A percentile compares a stretch with the other conserved stretches of the same genome.
These are phyloP conservation scores for Ianthella basta DNA, from an alignment of 37 sponge, comb jelly and placozoan species.

Conservation along the genomic window DNA sequence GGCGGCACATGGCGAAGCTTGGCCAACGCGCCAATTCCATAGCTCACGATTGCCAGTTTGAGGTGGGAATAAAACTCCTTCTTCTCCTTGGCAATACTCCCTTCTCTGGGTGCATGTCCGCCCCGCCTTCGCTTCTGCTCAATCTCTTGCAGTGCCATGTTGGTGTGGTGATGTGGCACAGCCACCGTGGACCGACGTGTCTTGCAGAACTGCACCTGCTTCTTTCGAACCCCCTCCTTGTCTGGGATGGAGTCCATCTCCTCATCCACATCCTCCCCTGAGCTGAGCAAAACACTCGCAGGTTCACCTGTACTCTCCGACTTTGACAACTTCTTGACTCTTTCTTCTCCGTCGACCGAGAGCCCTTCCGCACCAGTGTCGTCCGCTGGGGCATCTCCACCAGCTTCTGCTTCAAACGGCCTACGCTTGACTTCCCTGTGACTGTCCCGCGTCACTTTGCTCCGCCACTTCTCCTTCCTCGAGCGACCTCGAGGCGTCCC, in stretches of 20 bases:
- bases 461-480: not conserved
- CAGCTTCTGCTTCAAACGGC: not conserved
- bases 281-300: not conserved
- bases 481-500: not conserved
- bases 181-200: not conserved
- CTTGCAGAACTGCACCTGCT: not conserved
- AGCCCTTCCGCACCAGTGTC: not conserved
- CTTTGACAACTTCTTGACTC: not conserved
- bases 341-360: not conserved
- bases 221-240: not conserved
- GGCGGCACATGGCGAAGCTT: not conserved
- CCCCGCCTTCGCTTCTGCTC: not conserved
- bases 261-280: not conserved
- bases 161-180: not conserved
- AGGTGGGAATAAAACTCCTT: not conserved
- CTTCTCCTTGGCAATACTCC: not conserved
- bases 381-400: not conserved
- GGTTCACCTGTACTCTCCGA: slow-evolving; percentile 1
- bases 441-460: not conserved
- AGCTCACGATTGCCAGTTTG: not conserved
- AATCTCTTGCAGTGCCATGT: not conserved
- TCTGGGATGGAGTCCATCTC: not conserved
- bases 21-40: not conserved
- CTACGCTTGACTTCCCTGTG: not conserved
- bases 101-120: too few relatives aligned